Base-by-base conservation (phyloP, 2,888 invertebrate genomes). In the Seira ritae region DNA sequence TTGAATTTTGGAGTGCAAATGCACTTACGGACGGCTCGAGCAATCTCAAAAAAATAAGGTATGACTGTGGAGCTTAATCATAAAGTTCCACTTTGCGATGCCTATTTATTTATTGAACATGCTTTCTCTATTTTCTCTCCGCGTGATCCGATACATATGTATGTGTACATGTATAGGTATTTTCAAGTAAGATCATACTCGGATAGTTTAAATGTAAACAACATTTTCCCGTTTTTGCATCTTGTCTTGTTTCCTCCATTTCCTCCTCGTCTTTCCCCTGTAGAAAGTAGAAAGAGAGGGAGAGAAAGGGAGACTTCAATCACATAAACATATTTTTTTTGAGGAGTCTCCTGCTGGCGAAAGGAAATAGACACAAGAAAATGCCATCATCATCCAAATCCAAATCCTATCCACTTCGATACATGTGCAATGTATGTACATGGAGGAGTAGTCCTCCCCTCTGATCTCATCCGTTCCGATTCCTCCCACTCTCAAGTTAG, bases 331-430 rank as follows among this genome's bases (percentile, higher is more conserved):
- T 42, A 42, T 42, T 6, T 42, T 8, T 12, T 8, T 55, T 17
- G 6, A 12, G 17, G 55, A 55, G 55, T 69, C 65, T 77, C 65
- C 70, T 77, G 70, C 70, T 70, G 77, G 55, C 55, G 55, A 77
- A 69, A 77, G 77, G 77, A 77, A 76, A 77, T 70, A n/a, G 70
- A 50, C 62, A 50, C 60, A 70, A 70, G 23, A 67, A 55, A 55
- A 55, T 12, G 55, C 55, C 55, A 55, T 55, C 55, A 55, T 55
- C 55, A 55, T 55, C n/a, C 31, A n/a, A n/a, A 42, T 42, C 42
- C 6, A 8, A 12, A 55, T 31, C 31, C 31, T 4, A 2, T 55
- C 55, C 55, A 55, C 55, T 55, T 12, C 17, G 55, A 55, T 55
- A 55, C 55, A 55, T 55, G 3, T 55, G 6, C 42, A 6, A 6